Evolutionary conservation across 2,113 vertebrate species (phyloP), one percentile per base, ranked within the genome.

Genomic region (Labeo rohita): DNA sequence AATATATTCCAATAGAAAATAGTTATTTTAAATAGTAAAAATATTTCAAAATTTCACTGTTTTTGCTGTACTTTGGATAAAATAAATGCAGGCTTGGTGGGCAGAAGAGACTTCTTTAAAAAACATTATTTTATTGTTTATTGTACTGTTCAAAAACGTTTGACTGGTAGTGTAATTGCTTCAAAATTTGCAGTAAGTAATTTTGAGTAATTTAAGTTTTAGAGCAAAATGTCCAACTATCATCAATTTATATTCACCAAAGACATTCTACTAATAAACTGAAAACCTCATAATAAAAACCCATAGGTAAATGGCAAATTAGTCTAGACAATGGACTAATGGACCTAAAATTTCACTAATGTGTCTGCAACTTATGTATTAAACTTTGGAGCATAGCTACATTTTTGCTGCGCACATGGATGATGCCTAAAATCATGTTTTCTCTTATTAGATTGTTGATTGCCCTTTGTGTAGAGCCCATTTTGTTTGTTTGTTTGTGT

Each of bases 401-500:
- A 7, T 3, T 2, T n/a, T 70, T 18, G 34, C 15, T 39, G 28
- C 0, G 6, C 12, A 16, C 6, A 66, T 66, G 6, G 28, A 66
- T 66, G 23, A 15, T 36, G 13, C 28, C 65, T 34, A 16, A 39
- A 39, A 39, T 68, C 34, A 39, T 8, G 34, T 39, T 61, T 63
- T 65, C 13, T 28, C 45, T 28, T 54, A 66, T 81, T 63, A 50
- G 47, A 50, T 39, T 82, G 59, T 70, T 70, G 63, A 82, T 21
- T 52, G 61, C 61, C 47, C 1, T 52, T 68, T 54, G 65, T 52
- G 23, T 54, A 21, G 45, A 28, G 79, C 8, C 43, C n/a, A 66
- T 81, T 65, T 81, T 65, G 39, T 28, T 18, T 8, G 56, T 65
- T 49, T 75, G 73, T 50, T 75, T 75, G 73, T 50, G 78, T 49